Conservation (phyloP, 1,140 invertebrate genomes). For the Hycleus cichorii region DNA sequence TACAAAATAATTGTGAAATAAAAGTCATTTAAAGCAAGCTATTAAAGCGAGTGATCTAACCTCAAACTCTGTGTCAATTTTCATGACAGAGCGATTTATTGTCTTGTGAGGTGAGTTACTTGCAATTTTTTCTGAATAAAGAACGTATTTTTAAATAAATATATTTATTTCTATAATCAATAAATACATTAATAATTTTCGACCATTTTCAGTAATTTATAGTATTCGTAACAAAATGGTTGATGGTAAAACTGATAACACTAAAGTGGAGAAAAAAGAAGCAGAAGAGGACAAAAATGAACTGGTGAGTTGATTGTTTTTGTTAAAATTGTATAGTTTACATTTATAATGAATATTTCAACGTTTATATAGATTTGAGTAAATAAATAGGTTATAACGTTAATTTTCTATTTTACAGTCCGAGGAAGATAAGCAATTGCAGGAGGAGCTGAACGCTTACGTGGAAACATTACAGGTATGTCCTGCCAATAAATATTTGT, state of each 20-base stretch:
- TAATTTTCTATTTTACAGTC: conserved; percentile 40
- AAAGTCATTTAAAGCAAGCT: too few species aligned
- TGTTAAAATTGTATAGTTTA: neutral
- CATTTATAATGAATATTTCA: neutral
- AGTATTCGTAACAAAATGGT: conserved; percentile 45
- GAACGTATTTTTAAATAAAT: too few species aligned
- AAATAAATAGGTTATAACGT: neutral
- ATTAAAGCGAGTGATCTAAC: too few species aligned
- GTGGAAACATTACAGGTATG: conserved; percentile 75
- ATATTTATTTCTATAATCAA: too few species aligned
- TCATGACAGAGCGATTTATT: neutral
- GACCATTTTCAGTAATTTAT: neutral
- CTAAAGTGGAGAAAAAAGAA: conserved; percentile 12
- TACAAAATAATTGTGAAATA: too few species aligned
- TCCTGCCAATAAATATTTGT: neutral
- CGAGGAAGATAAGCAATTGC: conserved; percentile 91
- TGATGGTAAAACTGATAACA: conserved; percentile 3
- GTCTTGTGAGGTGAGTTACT: neutral
- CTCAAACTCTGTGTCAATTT: neutral
- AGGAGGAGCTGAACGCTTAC: conserved; percentile 90
- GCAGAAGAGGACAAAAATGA: conserved; percentile 23
- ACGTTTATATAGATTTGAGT: too few species aligned
- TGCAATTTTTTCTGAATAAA: too few species aligned
- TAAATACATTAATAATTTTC: too few species aligned
- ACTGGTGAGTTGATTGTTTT: conserved; percentile 11